Evolutionary conservation across 2,797 vertebrate species (phyloP).

Genomic region (Pseudotriccus pelzelni): DNA sequence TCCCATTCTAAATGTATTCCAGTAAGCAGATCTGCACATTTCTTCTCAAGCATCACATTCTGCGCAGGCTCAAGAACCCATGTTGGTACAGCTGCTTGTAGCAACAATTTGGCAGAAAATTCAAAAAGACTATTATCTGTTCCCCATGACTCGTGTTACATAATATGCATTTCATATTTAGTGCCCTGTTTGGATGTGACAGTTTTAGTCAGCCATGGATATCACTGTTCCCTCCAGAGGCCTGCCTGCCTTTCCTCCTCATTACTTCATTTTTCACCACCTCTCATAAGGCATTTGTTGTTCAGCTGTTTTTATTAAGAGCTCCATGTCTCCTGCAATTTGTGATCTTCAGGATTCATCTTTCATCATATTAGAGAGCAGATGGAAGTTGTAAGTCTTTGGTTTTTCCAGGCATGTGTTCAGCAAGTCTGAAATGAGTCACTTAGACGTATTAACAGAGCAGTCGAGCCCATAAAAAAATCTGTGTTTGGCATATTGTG

Average conservation of each 20-base stretch:
- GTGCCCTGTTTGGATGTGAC: conserved; percentile 5
- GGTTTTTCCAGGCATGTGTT: conserved; percentile 45
- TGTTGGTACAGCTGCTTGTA: background rate
- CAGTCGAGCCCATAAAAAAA: conserved; percentile 26
- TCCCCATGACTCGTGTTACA: background rate
- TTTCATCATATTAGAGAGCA: conserved; percentile 56
- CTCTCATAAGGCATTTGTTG: conserved; percentile 49
- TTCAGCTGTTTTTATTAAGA: conserved; percentile 50
- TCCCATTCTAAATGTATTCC: background rate
- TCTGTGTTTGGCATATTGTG: background rate
- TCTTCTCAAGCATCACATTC: background rate
- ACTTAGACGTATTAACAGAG: conserved; percentile 38
- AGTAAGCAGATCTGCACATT: background rate
- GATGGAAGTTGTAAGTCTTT: conserved; percentile 56
- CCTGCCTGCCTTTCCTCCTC: conserved; percentile 43
- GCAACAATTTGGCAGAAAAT: background rate
- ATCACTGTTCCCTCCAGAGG: conserved; percentile 25
- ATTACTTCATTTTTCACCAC: conserved; percentile 54
- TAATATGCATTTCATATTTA: conserved; percentile 22
- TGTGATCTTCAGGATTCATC: conserved; percentile 53
- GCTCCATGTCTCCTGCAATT: conserved; percentile 15
- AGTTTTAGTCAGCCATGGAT: conserved; percentile 35
- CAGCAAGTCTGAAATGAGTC: conserved; percentile 63
- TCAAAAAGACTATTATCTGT: background rate
- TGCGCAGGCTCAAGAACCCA: background rate